These are phyloP conservation scores for Apaloderma vittatum DNA, from an alignment of 2,113 vertebrate species.

Conservation along the genomic window DNA sequence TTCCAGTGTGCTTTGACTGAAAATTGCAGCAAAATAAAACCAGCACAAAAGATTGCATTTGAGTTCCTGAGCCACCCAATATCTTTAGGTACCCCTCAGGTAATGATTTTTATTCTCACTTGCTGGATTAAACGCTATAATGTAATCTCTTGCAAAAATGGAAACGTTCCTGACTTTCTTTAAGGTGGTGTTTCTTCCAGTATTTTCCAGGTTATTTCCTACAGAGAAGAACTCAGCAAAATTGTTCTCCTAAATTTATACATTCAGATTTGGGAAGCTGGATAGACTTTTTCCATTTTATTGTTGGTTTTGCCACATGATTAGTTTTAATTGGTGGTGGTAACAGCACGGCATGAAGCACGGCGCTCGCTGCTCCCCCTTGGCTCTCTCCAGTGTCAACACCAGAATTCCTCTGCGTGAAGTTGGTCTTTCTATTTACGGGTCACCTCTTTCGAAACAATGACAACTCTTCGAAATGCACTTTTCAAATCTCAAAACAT, in stretches of 20 bases:
- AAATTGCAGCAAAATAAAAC: background rate
- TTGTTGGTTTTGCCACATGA: background rate
- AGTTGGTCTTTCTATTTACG: rapidly evolving
- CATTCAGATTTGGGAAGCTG: background rate
- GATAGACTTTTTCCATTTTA: background rate
- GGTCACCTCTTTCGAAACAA: background rate
- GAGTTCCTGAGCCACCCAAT: background rate
- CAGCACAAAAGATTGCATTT: background rate
- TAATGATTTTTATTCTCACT: background rate
- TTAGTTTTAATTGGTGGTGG: background rate
- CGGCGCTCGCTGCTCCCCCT: background rate
- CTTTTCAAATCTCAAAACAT: background rate
- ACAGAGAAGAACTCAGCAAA: background rate
- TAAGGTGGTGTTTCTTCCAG: background rate
- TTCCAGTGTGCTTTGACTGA: rapidly evolving
- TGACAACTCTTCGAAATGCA: background rate
- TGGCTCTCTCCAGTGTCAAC: background rate
- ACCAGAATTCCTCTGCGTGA: background rate
- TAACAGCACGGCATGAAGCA: background rate
- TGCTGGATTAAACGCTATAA: background rate
- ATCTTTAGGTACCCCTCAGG: too few species aligned
- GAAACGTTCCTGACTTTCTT: background rate
- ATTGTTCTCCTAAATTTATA: background rate
- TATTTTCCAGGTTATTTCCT: background rate
- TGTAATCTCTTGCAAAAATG: background rate